Conservation (phyloP, 2,113 vertebrate genomes). For the Entomyzon cyanotis region DNA sequence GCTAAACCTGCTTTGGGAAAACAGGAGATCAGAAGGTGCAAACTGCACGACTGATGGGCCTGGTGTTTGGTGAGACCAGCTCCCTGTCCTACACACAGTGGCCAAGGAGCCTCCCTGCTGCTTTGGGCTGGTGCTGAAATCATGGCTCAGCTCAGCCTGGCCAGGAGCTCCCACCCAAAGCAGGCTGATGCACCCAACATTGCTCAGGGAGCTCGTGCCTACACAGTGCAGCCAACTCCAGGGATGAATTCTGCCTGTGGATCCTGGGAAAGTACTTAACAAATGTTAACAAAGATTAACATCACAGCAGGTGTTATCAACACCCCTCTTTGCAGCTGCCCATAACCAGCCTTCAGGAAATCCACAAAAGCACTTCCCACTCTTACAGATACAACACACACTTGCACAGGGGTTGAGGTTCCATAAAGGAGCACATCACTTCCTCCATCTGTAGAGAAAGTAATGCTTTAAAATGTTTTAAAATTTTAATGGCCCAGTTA, state of each 20-base stretch:
- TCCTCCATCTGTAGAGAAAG: background rate
- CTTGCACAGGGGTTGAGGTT: background rate
- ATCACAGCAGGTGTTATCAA: background rate
- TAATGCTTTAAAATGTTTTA: background rate
- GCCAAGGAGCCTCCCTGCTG: background rate
- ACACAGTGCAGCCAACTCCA: background rate
- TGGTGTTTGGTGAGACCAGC: background rate
- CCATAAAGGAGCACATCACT: background rate
- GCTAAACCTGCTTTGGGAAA: background rate
- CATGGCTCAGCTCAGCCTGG: fast-evolving
- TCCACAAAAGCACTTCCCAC: background rate
- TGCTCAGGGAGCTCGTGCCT: fast-evolving
- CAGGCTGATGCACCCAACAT: fast-evolving
- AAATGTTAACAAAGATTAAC: background rate
- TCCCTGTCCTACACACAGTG: background rate
- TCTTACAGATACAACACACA: fast-evolving
- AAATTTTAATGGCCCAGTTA: background rate
- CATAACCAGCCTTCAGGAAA: background rate
- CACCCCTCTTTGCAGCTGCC: background rate
- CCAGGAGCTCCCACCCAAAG: background rate
- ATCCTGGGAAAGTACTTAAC: background rate
- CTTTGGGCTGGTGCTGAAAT: fast-evolving
- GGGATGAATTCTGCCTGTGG: background rate
- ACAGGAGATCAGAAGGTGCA: background rate
- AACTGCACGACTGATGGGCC: background rate